Base-by-base conservation (phyloP, 2,888 invertebrate species). In the Apamea epomidion region DNA sequence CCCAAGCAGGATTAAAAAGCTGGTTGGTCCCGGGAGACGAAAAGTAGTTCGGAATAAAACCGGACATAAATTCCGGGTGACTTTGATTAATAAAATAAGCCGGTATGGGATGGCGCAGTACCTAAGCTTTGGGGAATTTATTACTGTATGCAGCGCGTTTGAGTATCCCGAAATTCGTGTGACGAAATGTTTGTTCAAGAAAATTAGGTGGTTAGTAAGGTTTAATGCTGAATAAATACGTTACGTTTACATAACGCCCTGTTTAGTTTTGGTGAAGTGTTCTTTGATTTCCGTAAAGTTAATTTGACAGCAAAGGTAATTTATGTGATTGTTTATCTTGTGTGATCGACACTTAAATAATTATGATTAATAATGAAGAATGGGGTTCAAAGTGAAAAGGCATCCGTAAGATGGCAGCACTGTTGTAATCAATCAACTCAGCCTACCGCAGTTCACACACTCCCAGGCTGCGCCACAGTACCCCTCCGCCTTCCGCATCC, bases 81-180 rank as follows among this genome's bases (percentile, higher is more conserved):
- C 88, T 88, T 82, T 88, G 88, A 88, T 88, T 88, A 86, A 88
- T 86, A 88, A 84, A 86, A 85, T 81, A 78, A 70, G 72, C 51
- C 77, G 32, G 32, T 69, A 74, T 67, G 72, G 76, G 65, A 77
- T 72, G 69, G 78, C 67, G 67, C n/a, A 25, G 67, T 54, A 75
- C 67, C 32, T 64, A 75, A 77, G 73, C 82, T 73, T 76, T 60
- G 29, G 73, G 32, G 62, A 85, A 78, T 81, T 76, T 81, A 78
- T 78, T 67, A 70, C 73, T 5, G 16, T 42, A 14, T 70, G 58
- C 51, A 76, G 48, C 76, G 37, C 8, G 75, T 82, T 76, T 72
- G n/a, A 68, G 51, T 72, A 74, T 75, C 14, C 60, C 25, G 37
- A 70, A 65, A 75, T 74, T 71, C 29, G 54, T 68, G 18, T 62